Evolutionary conservation across 2,888 invertebrate species (phyloP).

Genomic region (Brachyptera risi): DNA sequence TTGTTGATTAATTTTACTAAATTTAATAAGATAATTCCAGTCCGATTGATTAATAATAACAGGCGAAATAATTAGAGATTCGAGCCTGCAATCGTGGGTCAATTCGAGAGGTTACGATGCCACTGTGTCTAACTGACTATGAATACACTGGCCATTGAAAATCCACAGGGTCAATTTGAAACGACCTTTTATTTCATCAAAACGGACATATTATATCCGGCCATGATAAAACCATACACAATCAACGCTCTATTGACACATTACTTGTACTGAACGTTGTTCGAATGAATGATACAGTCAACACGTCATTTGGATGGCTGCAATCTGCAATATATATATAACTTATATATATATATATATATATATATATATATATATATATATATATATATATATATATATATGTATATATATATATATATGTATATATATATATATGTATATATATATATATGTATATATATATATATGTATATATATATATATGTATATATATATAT

Average conservation of each 20-base stretch:
- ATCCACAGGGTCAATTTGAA: background rate
- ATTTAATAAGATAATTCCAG: too few relatives aligned
- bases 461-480: too few relatives aligned
- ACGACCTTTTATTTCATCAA: constrained; percentile 9
- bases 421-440: too few relatives aligned
- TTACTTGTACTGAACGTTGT: background rate
- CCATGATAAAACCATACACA: background rate
- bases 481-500: too few relatives aligned
- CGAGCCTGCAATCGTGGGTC: constrained; percentile 6
- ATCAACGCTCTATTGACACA: background rate
- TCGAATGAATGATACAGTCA: background rate
- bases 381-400: too few relatives aligned
- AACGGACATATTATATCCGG: constrained; percentile 2
- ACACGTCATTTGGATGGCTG: background rate
- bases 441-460: too few relatives aligned
- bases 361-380: too few relatives aligned
- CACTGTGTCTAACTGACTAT: background rate
- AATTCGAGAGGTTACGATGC: constrained; percentile 9
- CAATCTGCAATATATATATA: background rate
- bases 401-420: too few relatives aligned
- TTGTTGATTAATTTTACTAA: too few relatives aligned
- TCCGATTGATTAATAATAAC: too few relatives aligned
- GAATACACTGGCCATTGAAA: background rate
- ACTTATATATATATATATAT: too few relatives aligned
- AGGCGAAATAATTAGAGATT: too few relatives aligned